Percentiles rank a stretch among this genome's conserved stretches.
Evolutionary conservation across 2,888 invertebrate species (phyloP).

Genomic region (Hylaea fasciaria): DNA sequence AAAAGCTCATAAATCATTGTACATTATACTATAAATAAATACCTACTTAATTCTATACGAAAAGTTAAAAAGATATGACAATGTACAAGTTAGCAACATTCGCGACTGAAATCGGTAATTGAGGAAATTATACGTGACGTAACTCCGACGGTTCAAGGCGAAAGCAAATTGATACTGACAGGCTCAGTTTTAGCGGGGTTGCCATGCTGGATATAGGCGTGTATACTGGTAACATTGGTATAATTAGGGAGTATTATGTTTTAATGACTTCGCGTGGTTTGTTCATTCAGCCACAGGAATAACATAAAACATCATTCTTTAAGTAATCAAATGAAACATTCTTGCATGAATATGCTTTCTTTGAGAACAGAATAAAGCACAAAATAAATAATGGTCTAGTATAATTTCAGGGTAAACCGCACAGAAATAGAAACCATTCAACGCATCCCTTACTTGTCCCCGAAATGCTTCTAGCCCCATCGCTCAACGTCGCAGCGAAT

Average conservation of each 20-base stretch:
- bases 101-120: conserved; percentile 36
- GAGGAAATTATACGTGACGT: conserved; percentile 37
- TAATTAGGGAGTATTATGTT: conserved; percentile 3
- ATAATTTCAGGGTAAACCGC: conserved; percentile 3
- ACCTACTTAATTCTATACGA: not conserved
- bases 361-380: too few relatives aligned
- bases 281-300: too few relatives aligned
- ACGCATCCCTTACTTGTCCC: conserved; percentile 23
- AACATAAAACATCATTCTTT: too few relatives aligned
- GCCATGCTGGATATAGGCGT: conserved; percentile 13
- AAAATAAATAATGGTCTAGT: not conserved
- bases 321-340: too few relatives aligned
- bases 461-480: conserved; percentile 28
- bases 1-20: not conserved
- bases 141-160: conserved; percentile 35
- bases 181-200: conserved; percentile 17
- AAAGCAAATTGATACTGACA: conserved; percentile 37
- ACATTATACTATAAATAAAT: not conserved
- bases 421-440: conserved; percentile 17
- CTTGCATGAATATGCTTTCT: too few relatives aligned
- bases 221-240: conserved; percentile 14
- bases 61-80: conserved; percentile 18
- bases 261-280: not conserved
- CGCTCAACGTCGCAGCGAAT: conserved; percentile 44
- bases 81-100: conserved; percentile 25